Percentiles rank a stretch among this genome's conserved stretches.
These are phyloP conservation scores for Merluccius polli DNA, from an alignment of 2,797 vertebrate genomes.

Conservation along the genomic window DNA sequence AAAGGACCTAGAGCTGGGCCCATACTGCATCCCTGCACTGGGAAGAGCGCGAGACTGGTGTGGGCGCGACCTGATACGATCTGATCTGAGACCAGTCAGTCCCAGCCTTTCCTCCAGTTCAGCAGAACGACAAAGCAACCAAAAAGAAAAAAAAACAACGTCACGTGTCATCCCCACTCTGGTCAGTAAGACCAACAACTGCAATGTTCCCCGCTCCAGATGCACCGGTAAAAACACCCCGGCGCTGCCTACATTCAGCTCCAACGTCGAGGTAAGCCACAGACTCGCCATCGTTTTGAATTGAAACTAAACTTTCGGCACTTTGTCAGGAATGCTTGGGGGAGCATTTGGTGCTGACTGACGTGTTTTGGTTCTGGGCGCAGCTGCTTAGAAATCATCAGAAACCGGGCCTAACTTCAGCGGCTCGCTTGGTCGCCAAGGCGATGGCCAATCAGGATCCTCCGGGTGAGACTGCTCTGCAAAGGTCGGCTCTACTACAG, in stretches of 20 bases:
- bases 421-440: constrained; percentile 63
- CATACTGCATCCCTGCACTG: constrained; percentile 34
- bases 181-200: constrained; percentile 26
- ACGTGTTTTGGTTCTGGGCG: not conserved
- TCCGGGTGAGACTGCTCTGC: constrained; percentile 54
- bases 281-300: not conserved
- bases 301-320: not conserved
- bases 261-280: constrained; percentile 64
- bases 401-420: constrained; percentile 39
- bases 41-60: constrained; percentile 45
- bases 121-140: constrained; percentile 24
- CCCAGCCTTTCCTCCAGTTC: constrained; percentile 16
- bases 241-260: constrained; percentile 56
- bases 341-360: not conserved
- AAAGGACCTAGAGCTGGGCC: constrained; percentile 57
- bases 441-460: constrained; percentile 69
- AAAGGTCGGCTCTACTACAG: constrained; percentile 67
- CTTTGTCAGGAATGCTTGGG: not conserved
- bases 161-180: constrained; percentile 9
- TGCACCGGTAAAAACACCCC: constrained; percentile 38
- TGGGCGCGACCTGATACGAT: constrained; percentile 36
- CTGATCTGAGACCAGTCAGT: constrained; percentile 44
- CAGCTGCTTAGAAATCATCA: constrained; percentile 55
- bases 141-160: constrained; percentile 22
- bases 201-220: constrained; percentile 33